Evolutionary conservation across 2,797 vertebrate species (phyloP).

Genomic region (Gobionotothen gibberifrons): DNA sequence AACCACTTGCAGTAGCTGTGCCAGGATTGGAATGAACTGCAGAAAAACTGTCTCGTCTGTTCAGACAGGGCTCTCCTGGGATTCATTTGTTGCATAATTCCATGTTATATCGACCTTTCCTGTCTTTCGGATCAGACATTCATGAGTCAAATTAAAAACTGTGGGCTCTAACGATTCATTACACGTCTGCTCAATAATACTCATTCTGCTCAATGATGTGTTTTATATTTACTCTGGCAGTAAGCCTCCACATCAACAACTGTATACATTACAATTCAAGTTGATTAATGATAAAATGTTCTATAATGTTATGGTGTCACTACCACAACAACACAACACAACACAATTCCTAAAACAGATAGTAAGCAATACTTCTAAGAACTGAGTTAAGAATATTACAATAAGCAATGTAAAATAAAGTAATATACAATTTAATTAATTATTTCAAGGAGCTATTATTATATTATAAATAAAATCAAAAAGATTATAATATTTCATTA

Average conservation of each 20-base stretch:
- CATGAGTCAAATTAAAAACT: slow-evolving; percentile 27
- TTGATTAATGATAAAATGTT: neutral
- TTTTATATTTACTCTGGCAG: slow-evolving; percentile 9
- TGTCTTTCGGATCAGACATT: slow-evolving; percentile 35
- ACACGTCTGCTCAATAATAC: neutral
- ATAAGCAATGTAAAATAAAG: neutral
- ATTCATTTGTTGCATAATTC: slow-evolving; percentile 33
- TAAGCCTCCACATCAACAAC: neutral
- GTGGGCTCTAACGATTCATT: neutral
- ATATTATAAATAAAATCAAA: no score
- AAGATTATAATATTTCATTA: no score
- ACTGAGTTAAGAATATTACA: neutral
- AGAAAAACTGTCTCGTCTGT: slow-evolving; percentile 7
- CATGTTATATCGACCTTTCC: slow-evolving; percentile 28
- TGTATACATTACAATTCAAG: neutral
- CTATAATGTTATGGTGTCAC: neutral
- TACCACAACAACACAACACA: neutral
- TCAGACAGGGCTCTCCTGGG: slow-evolving; percentile 9
- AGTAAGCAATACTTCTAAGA: neutral
- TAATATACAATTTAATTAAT: no score
- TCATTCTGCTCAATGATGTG: slow-evolving; percentile 3
- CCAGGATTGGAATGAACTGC: slow-evolving; percentile 26
- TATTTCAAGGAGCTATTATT: neutral
- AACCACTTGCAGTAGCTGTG: slow-evolving; percentile 23
- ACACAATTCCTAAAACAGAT: neutral